phyloP scores from a whole-genome alignment of 1,140 invertebrate genomes.

The Neocloeon triangulifer region DNA sequence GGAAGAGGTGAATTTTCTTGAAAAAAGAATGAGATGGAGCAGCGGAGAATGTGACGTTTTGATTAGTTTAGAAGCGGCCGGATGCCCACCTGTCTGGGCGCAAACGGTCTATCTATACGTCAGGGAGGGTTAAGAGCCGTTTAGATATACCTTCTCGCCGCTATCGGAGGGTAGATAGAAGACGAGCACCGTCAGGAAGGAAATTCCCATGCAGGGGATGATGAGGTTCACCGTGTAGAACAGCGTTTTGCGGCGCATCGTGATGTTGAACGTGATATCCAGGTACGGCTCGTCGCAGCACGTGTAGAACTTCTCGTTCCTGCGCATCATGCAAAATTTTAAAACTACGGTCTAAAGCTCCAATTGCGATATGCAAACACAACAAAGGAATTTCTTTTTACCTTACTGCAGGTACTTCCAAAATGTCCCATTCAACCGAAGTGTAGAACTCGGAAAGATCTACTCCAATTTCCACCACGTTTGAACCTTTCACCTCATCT shows the following conservation, averaged over 20 bases:
- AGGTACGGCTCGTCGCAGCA: constrained; percentile 91
- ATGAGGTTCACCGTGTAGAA: constrained; percentile 97
- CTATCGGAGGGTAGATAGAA: constrained; percentile 98
- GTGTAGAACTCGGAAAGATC: constrained; percentile 88
- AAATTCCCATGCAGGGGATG: constrained; percentile 93
- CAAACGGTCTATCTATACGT: no score
- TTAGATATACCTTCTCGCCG: constrained; percentile 89
- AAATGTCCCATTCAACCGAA: constrained; percentile 95
- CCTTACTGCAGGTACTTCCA: constrained; percentile 83
- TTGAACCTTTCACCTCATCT: constrained; percentile 59
- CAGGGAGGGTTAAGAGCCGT: no score
- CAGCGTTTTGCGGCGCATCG: constrained; percentile 86
- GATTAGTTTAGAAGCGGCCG: no score
- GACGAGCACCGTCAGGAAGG: constrained; percentile 92
- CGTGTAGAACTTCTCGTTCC: constrained; percentile 87
- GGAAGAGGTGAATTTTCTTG: no score
- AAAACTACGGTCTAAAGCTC: no score
- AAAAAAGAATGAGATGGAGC: no score
- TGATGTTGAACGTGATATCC: constrained; percentile 98
- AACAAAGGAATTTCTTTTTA: no score
- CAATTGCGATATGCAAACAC: no score
- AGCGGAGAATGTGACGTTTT: no score
- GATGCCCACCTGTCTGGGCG: no score
- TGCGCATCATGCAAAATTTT: no score
- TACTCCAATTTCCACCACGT: constrained; percentile 68